Evolutionary conservation across 2,888 invertebrate genomes (phyloP).

Genomic region (Polydrusus pterygomalis): DNA sequence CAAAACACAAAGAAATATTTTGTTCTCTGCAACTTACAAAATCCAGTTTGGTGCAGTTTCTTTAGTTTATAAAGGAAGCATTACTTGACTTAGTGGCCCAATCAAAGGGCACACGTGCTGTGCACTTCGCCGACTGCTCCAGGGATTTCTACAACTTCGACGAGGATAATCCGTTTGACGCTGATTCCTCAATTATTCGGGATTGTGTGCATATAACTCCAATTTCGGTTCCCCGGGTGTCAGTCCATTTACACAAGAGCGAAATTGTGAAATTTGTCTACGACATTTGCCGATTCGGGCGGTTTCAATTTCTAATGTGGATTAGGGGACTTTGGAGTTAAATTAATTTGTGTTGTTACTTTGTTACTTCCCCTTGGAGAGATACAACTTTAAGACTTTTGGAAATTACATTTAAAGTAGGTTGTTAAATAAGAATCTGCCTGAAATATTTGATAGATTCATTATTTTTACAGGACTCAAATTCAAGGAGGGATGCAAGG

Average conservation of each 20-base stretch:
- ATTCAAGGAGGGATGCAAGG: too few species aligned
- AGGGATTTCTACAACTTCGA: constrained; percentile 64
- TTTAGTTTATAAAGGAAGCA: constrained; percentile 12
- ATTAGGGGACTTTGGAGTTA: constrained; percentile 42
- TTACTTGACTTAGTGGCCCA: constrained; percentile 70
- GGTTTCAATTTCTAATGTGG: constrained; percentile 51
- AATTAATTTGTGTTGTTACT: constrained; percentile 44
- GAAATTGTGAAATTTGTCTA: constrained; percentile 57
- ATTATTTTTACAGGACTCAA: too few species aligned
- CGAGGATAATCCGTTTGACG: constrained; percentile 67
- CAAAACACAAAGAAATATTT: too few species aligned
- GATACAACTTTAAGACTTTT: constrained; percentile 21
- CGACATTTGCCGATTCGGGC: constrained; percentile 46
- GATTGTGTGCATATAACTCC: constrained; percentile 60
- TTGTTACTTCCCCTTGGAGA: constrained; percentile 10
- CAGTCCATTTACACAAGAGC: constrained; percentile 56
- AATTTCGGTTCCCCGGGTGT: constrained; percentile 52
- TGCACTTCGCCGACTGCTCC: constrained; percentile 63
- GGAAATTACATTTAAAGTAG: constrained; percentile 9
- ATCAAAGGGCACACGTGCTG: constrained; percentile 71
- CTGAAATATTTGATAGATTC: too few species aligned
- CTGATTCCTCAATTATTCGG: constrained; percentile 68
- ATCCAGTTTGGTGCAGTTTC: constrained; percentile 36
- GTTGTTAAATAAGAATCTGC: constrained; percentile 1
- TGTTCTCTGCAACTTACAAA: too few species aligned